These are phyloP conservation scores for Grammomys surdaster DNA, from an alignment of 2,113 vertebrate species.

Conservation along the genomic window DNA sequence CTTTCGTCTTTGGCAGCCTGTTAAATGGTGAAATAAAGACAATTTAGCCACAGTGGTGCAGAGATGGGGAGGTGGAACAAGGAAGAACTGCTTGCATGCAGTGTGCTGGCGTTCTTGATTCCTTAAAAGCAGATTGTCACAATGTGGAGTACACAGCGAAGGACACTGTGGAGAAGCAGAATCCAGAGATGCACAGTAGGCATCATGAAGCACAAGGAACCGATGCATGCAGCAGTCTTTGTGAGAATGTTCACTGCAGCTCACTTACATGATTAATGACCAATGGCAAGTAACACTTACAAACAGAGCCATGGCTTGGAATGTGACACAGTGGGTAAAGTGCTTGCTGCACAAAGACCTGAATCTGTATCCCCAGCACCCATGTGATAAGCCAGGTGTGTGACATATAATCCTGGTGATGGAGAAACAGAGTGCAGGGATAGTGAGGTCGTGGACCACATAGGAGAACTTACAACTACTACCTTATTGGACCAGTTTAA, in stretches of 20 bases:
- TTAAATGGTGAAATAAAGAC: slow-evolving; percentile 64
- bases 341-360: no score
- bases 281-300: background rate
- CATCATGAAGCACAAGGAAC: background rate
- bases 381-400: background rate
- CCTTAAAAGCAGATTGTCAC: background rate
- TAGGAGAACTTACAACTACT: background rate
- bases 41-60: slow-evolving; percentile 43
- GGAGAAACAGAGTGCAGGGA: background rate
- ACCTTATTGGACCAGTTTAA: background rate
- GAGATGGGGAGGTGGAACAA: background rate
- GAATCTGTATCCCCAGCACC: background rate
- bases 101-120: slow-evolving; percentile 31
- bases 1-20: slow-evolving; percentile 67
- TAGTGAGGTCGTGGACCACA: background rate
- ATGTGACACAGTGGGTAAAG: no score
- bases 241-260: no score
- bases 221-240: no score
- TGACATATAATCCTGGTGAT: background rate
- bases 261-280: background rate
- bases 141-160: background rate
- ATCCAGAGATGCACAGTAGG: background rate
- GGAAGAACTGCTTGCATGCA: background rate
- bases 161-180: background rate
- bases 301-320: background rate